Evolutionary conservation across 2,113 vertebrate species (phyloP), one percentile per base, ranked within the genome.

Genomic region (Trichechus manatus): DNA sequence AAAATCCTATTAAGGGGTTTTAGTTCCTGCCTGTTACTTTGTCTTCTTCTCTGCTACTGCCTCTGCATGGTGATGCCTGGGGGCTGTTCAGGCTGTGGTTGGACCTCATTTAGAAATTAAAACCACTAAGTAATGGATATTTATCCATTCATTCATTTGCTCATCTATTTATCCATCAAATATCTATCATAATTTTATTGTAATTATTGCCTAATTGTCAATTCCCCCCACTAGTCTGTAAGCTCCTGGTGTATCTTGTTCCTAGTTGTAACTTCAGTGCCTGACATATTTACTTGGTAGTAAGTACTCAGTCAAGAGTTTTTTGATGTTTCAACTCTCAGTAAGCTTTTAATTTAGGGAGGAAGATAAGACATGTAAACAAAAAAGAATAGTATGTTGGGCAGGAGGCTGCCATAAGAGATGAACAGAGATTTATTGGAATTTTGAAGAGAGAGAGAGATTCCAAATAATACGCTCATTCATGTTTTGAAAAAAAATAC

Each of bases 1-100:
- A 70, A 97, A 96, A 98, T 96, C 91, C 86, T 94, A 94, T 94
- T 89, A 97, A 94, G 80, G 86, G 87, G 56, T 84, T 96, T 96
- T 83, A 89, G 91, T 93, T 98, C 64, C 95, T 93, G 91, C 36
- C 59, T 93, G 87, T 59, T 88, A 59, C 83, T 96, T 77, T 89
- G 50, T 19, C 87, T 96, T 87, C 63, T 79, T 89, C 66, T 87
- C 80, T 95, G 56, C 74, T 78, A 82, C 82, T 86, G 89, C 86
- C 50, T 53, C 85, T 47, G n/a, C 9, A 3, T 33, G 23, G 63
- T 85, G 89, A 80, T 72, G 79, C 61, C 72, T 96, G 10, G 9
- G 50, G 79, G 78, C 64, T 70, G 10, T 33, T 63, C 44, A 31
- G 42, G 29, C 25, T 89, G 66, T 78, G 36, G 15, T 50, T 95